These are phyloP conservation scores for Polypedilum pembai DNA, from an alignment of 1,140 invertebrate genomes.

Conservation along the genomic window DNA sequence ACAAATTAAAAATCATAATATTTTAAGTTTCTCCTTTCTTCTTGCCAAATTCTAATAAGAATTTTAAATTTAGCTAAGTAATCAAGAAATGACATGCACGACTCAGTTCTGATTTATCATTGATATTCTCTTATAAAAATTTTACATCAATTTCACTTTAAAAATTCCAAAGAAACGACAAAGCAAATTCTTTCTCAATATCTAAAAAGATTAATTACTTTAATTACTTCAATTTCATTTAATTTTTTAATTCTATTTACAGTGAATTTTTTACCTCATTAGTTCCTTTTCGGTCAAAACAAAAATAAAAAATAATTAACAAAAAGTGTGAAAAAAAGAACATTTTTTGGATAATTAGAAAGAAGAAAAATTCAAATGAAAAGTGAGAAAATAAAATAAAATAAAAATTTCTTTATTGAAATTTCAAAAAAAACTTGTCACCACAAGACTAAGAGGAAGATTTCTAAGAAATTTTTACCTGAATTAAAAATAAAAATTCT, in stretches of 20 bases:
- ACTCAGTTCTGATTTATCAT: no score
- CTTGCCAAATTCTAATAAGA: no score
- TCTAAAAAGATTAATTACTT: not conserved
- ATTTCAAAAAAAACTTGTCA: not conserved
- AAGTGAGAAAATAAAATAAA: not conserved
- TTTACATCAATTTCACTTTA: not conserved
- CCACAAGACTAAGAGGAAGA: not conserved
- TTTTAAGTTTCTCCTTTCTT: no score
- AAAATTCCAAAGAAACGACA: not conserved
- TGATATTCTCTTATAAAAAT: not conserved
- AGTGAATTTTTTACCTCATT: conserved; percentile 26
- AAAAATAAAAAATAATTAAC: not conserved
- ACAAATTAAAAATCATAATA: no score
- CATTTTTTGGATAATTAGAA: not conserved
- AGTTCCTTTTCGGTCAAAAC: conserved; percentile 23
- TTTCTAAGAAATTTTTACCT: not conserved
- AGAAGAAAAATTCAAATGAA: not conserved
- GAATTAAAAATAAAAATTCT: no score
- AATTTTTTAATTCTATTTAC: not conserved
- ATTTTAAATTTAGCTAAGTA: no score
- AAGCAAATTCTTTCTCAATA: not conserved
- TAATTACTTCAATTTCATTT: no score
- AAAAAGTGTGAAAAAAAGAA: not conserved
- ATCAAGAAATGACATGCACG: no score
- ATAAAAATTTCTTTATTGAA: not conserved